Percentiles rank a stretch among this genome's conserved stretches.
These are phyloP conservation scores for Drosophila carrolli DNA, from an alignment of 1,140 invertebrate species.

Conservation along the genomic window DNA sequence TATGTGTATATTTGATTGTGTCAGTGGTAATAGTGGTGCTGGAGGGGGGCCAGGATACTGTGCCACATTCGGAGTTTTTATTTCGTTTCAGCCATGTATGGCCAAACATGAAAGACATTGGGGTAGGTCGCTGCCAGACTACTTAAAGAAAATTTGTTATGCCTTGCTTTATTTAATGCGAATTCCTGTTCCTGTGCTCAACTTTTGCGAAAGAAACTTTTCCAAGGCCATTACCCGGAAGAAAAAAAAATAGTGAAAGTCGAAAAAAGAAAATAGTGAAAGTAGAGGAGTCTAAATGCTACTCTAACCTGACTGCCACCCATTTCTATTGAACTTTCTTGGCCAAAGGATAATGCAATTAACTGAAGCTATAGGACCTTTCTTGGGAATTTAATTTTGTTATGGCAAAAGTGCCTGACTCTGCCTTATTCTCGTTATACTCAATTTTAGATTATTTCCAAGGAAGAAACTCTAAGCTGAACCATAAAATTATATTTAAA, in stretches of 20 bases:
- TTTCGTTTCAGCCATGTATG: conserved; percentile 63
- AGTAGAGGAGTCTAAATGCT: conserved; percentile 21
- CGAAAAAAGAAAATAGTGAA: conserved; percentile 39
- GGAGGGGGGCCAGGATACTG: conserved; percentile 26
- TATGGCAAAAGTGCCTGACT: background rate
- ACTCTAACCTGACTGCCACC: background rate
- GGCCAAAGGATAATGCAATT: conserved; percentile 21
- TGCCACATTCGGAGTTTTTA: conserved; percentile 75
- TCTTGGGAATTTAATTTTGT: background rate
- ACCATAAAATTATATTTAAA: background rate
- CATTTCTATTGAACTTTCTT: conserved; percentile 19
- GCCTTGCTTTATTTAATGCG: conserved; percentile 56
- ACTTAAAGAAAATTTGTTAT: conserved; percentile 64
- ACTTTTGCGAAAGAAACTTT: conserved; percentile 70
- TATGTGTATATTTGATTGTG: conserved; percentile 37
- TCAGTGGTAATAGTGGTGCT: background rate
- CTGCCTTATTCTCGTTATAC: background rate
- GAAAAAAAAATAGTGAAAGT: conserved; percentile 52
- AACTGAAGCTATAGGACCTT: background rate
- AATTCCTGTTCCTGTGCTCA: conserved; percentile 61
- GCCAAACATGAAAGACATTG: conserved; percentile 73
- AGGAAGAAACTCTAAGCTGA: background rate
- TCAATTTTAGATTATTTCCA: background rate
- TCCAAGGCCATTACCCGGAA: conserved; percentile 43
- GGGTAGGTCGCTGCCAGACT: conserved; percentile 76